Evolutionary conservation across 2,888 invertebrate genomes (phyloP).

Genomic region (Beris morrisii): DNA sequence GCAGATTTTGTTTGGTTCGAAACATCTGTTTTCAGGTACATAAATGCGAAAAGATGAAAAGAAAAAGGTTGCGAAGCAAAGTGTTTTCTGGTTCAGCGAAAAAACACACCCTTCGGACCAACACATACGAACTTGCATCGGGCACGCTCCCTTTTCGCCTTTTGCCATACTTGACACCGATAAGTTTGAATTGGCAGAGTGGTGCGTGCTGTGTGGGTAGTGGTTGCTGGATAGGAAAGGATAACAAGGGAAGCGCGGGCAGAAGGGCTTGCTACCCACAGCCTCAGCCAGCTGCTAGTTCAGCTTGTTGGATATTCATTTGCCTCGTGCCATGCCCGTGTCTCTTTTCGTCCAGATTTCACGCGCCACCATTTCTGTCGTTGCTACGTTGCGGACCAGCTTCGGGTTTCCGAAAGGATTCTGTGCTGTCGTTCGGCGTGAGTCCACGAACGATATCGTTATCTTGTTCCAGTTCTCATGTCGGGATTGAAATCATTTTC

Average conservation of each 20-base stretch:
- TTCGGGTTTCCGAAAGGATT: slow-evolving; percentile 10
- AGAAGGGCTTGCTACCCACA: slow-evolving; percentile 1
- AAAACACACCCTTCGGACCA: slow-evolving; percentile 38
- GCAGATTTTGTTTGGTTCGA: too few relatives aligned
- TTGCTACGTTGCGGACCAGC: slow-evolving; percentile 15
- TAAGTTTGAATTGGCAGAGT: slow-evolving; percentile 8
- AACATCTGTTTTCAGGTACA: background rate
- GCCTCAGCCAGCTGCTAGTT: slow-evolving; percentile 1
- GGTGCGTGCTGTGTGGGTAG: slow-evolving; percentile 25
- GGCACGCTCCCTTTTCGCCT: slow-evolving; percentile 26
- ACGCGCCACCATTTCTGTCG: background rate
- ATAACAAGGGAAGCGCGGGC: background rate
- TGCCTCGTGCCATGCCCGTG: background rate
- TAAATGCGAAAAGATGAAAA: slow-evolving; percentile 5
- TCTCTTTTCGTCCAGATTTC: background rate
- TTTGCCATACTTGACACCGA: slow-evolving; percentile 3
- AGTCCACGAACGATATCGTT: slow-evolving; percentile 4
- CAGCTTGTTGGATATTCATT: slow-evolving; percentile 7
- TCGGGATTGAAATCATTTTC: too few relatives aligned
- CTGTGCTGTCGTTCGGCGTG: background rate
- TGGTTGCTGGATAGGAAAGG: background rate
- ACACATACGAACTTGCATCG: slow-evolving; percentile 24
- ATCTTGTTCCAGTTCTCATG: background rate
- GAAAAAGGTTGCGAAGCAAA: background rate
- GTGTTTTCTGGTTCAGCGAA: slow-evolving; percentile 13